Conservation (phyloP, 1,140 invertebrate genomes). For the Procambarus clarkii region DNA sequence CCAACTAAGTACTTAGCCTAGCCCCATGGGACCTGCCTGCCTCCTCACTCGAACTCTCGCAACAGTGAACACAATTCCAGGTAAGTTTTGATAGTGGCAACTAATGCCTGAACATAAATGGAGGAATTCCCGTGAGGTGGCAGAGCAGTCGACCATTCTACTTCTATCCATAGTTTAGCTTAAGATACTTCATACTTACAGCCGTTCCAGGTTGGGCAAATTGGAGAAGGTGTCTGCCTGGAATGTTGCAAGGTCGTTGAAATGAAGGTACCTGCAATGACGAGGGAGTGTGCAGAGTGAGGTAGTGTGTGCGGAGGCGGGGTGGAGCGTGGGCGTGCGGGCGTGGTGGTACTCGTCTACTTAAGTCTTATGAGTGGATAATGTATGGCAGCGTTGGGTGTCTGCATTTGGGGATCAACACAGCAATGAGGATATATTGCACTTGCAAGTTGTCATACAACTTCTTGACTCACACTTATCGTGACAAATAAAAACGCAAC, state of each 20-base stretch:
- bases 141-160: neutral
- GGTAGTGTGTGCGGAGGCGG: neutral
- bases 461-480: too few relatives aligned
- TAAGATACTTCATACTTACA: conserved; percentile 75
- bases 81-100: neutral
- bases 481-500: too few relatives aligned
- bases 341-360: neutral
- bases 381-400: too few relatives aligned
- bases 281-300: conserved; percentile 53
- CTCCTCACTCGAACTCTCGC: neutral
- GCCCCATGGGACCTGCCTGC: neutral
- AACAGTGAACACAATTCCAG: neutral
- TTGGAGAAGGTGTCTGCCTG: conserved; percentile 81
- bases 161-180: neutral
- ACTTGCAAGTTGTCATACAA: too few relatives aligned
- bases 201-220: conserved; percentile 80
- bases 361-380: neutral
- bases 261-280: conserved; percentile 80
- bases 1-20: neutral
- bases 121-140: neutral
- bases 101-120: neutral
- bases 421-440: too few relatives aligned
- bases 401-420: too few relatives aligned
- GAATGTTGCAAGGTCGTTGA: conserved; percentile 81
- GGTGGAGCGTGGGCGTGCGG: neutral